Base-by-base conservation (phyloP, 2,888 invertebrate species). In the Ptycholaimellus sp. region DNA sequence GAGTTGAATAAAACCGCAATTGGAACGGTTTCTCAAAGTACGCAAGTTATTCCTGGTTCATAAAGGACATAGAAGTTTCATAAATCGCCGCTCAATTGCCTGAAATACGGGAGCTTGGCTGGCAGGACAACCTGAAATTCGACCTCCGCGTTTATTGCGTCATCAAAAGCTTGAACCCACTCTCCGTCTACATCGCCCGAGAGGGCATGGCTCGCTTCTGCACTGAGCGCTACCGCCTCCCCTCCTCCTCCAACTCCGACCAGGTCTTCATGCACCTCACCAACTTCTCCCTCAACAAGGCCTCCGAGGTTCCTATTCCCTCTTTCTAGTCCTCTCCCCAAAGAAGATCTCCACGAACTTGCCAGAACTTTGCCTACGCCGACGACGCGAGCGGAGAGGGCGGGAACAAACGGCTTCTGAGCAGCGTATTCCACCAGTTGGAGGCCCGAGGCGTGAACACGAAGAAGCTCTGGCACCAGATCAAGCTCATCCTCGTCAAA, bases 241-340 rank as follows among this genome's bases (percentile, higher is more conserved):
- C 65, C 7, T 58, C 57, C 3, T 46, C 50, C n/a, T 54, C 53
- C 39, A 65, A 65, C 45, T 49, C 61, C 36, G 51, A 56, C 39
- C 59, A 63, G 41, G 46, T 59, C 1, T 66, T 51, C 48, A 60
- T 65, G 53, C 65, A 65, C 48, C 47, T 65, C 40, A 65, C 65
- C 3, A 66, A 66, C 46, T 66, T 66, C 46, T 64, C 64, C 2
- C 50, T 65, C 35, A 65, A 65, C 44, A 64, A 65, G 45, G 45
- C 49, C 23, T n/a, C n/a, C n/a, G n/a, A n/a, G n/a, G n/a, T n/a
- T n/a, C n/a, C n/a, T n/a, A n/a, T n/a, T n/a, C n/a, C n/a, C n/a
- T n/a, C n/a, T n/a, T n/a, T n/a, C n/a, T n/a, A n/a, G n/a, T n/a
- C n/a, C n/a, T n/a, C n/a, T n/a, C n/a, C n/a, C n/a, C n/a, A n/a